phyloP scores from a whole-genome alignment of 2,797 vertebrate genomes.

The Uromys caudimaculatus region DNA sequence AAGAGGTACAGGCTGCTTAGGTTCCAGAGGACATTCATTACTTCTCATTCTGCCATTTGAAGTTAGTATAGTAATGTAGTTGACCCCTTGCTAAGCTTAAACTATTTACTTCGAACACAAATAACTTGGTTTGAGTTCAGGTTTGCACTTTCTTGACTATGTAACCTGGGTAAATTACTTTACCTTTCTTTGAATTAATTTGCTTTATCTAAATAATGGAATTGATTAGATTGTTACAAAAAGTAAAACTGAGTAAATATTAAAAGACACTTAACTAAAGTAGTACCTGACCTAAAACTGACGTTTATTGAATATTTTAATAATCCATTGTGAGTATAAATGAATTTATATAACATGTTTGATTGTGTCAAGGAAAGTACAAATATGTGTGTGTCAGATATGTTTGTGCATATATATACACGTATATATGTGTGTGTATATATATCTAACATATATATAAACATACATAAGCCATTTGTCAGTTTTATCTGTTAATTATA shows the following conservation, averaged over 20 bases:
- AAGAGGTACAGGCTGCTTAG: neutral
- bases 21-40: neutral
- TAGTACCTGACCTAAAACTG: neutral
- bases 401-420: neutral
- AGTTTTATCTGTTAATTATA: slow-evolving; percentile 71
- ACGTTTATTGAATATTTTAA: neutral
- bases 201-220: slow-evolving; percentile 47
- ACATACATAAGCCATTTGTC: neutral
- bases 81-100: slow-evolving; percentile 44
- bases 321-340: neutral
- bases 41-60: slow-evolving; percentile 24
- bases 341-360: slow-evolving; percentile 25
- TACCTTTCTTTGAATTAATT: slow-evolving; percentile 57
- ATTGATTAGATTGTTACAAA: slow-evolving; percentile 57
- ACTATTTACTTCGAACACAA: slow-evolving; percentile 42
- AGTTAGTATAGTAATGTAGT: neutral
- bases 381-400: neutral
- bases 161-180: slow-evolving; percentile 34
- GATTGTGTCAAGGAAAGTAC: neutral
- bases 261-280: neutral
- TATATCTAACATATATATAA: neutral
- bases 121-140: slow-evolving; percentile 39
- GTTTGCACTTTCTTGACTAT: slow-evolving; percentile 3
- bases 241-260: slow-evolving; percentile 55
- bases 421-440: neutral